Evolutionary conservation across 1,140 invertebrate species (phyloP), one percentile per base, ranked within the genome.

Genomic region (Trichoplusia ni): DNA sequence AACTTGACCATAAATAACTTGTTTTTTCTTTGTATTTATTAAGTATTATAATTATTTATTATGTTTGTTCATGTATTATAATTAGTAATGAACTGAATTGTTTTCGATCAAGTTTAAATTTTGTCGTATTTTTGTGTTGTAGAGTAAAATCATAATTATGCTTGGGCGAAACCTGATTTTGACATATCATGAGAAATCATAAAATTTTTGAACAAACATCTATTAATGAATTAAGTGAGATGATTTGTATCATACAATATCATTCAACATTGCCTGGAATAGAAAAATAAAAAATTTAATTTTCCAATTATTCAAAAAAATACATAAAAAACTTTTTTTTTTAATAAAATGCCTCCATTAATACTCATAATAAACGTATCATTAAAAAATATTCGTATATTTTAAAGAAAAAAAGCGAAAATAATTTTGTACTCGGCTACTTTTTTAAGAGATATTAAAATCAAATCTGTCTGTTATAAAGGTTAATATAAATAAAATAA

Each of bases 351-450:
- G 33, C 33, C 33, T 54, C 40, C 21, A 33, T n/a, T 18, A 47
- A 14, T 47, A 38, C 11, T 54, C 33, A 21, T 35, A 54, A 54
- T 38, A 35, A 53, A 31, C 35, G 29, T 35, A 35, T 33, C 9
- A 13, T 35, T 53, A 5, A 46, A 54, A 54, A 37, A 23, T 44
- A 44, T 44, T 37, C 1, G 14, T 54, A 38, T 54, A 51, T 51
- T 54, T 19, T 54, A 31, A 18, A 21, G 25, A 37, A 37, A 19
- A 38, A 23, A 14, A 19, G 11, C 5, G 31, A 53, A 53, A 2
- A 38, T 25, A 54, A 38, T 54, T 54, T 54, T 54, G 33, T 54
- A 54, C 51, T 54, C 11, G 11, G 25, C 23, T 40, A 54, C 25
- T 54, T 54, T 40, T 54, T 38, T 40, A 38, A 25, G 21, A 38